Percentiles rank a stretch among this genome's conserved stretches.
Evolutionary conservation across 2,888 invertebrate genomes (phyloP).

Genomic region (Anthoptus insignis): DNA sequence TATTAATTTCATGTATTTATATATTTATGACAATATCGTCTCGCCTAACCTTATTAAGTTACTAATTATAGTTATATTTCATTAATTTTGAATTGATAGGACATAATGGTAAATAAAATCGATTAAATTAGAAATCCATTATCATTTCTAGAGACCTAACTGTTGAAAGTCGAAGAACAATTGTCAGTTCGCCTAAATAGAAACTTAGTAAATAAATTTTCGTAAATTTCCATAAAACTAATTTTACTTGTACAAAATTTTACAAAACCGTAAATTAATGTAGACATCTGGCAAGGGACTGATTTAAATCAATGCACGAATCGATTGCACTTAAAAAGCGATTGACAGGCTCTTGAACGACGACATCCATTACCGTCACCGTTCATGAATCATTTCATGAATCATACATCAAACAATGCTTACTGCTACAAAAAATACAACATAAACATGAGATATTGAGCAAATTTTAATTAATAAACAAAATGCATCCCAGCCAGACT

Average conservation of each 20-base stretch:
- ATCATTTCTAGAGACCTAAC: slow-evolving; percentile 72
- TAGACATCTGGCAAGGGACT: slow-evolving; percentile 79
- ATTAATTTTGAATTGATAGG: slow-evolving; percentile 86
- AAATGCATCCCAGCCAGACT: slow-evolving; percentile 82
- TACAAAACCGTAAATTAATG: slow-evolving; percentile 63
- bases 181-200: slow-evolving; percentile 68
- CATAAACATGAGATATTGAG: slow-evolving; percentile 75
- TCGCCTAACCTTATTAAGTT: slow-evolving; percentile 87
- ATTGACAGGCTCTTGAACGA: slow-evolving; percentile 24
- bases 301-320: slow-evolving; percentile 31
- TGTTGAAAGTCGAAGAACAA: slow-evolving; percentile 70
- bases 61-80: slow-evolving; percentile 85
- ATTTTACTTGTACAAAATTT: slow-evolving; percentile 65
- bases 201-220: too few species aligned
- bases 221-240: slow-evolving; percentile 67
- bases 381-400: slow-evolving; percentile 10
- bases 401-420: slow-evolving; percentile 55
- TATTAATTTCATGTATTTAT: slow-evolving; percentile 88
- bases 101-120: slow-evolving; percentile 83
- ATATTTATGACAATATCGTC: slow-evolving; percentile 88
- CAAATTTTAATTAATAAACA: slow-evolving; percentile 70
- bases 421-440: slow-evolving; percentile 74
- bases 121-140: slow-evolving; percentile 73
- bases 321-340: slow-evolving; percentile 52
- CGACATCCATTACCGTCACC: slow-evolving; percentile 15